Conservation (phyloP, 2,797 vertebrate species). For the Enteromius argenteus region DNA sequence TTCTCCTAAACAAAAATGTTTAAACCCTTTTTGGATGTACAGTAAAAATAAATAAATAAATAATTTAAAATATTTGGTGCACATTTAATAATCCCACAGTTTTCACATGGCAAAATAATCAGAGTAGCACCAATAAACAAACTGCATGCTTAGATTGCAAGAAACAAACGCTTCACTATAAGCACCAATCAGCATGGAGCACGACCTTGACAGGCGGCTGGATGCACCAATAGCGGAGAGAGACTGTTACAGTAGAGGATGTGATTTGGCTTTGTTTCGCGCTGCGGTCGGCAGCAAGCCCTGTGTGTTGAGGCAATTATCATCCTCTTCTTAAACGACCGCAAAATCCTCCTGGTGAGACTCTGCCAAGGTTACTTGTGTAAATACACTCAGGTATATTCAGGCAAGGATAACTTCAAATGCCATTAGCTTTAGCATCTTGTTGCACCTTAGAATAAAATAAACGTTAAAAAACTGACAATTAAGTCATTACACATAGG, state of each 20-base stretch:
- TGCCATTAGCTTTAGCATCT: conserved; percentile 39
- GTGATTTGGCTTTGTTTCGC: conserved; percentile 61
- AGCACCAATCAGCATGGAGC: conserved; percentile 54
- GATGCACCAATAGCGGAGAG: conserved; percentile 58
- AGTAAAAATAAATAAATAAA: neutral
- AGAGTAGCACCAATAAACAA: conserved; percentile 52
- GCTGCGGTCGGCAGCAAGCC: conserved; percentile 58
- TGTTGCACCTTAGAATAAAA: conserved; percentile 42
- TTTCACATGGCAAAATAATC: conserved; percentile 27
- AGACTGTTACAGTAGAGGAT: conserved; percentile 61
- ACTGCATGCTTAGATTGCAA: conserved; percentile 8
- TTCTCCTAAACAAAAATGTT: neutral
- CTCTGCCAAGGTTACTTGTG: conserved; percentile 52
- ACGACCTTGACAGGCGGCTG: conserved; percentile 47
- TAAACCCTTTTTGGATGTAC: neutral
- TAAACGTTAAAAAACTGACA: conserved; percentile 48
- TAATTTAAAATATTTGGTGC: neutral
- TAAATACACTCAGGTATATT: conserved; percentile 67
- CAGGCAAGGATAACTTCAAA: conserved; percentile 62
- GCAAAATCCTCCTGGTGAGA: conserved; percentile 52
- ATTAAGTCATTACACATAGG: conserved; percentile 24
- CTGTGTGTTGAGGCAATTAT: conserved; percentile 51
- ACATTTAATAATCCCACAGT: neutral
- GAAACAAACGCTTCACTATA: conserved; percentile 31
- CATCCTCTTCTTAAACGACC: conserved; percentile 49